Evolutionary conservation across 2,888 invertebrate species (phyloP), one percentile per base, ranked within the genome.

Genomic region (Abscondita cerata): DNA sequence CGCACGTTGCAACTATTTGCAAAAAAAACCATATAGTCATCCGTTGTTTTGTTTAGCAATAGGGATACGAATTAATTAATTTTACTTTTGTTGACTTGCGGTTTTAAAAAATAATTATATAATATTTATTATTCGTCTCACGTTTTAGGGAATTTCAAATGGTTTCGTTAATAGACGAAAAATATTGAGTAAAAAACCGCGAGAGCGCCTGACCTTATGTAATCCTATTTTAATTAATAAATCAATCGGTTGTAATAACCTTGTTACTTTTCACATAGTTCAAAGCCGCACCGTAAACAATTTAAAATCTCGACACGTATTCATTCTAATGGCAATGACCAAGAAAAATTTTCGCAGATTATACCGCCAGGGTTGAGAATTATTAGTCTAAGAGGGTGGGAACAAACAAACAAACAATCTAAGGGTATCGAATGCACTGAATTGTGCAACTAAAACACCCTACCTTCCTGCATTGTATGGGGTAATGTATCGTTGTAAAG

Each of bases 401-500:
- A 59, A 59, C 36, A 33, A n/a, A n/a, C n/a, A n/a, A n/a, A 31
- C 51, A 55, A 54, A 61, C 36, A 56, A 52, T 44, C 19, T 19
- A n/a, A 15, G 46, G 52, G 52, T 46, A 64, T 64, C 59, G 46
- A 47, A 55, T 59, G 50, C 56, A 54, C 47, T 59, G 55, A 59
- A 64, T 59, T 59, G 63, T 64, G 54, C 52, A 55, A 62, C 59
- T 59, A 62, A 64, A 61, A 64, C 64, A 64, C 64, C 61, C 61
- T 47, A 18, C 44, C 19, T 19, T 44, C 19, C 19, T 25, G 48
- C 19, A 69, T 69, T 69, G 69, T 69, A 54, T 52, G 59, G 58
- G 25, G 63, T 69, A 69, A 69, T 65, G 67, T 67, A 67, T 67
- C 67, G 66, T 55, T 67, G 60, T 54, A 38, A 53, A 56, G 59